phyloP scores from a whole-genome alignment of 2,113 vertebrate species.

The Tachysurus vachellii region DNA sequence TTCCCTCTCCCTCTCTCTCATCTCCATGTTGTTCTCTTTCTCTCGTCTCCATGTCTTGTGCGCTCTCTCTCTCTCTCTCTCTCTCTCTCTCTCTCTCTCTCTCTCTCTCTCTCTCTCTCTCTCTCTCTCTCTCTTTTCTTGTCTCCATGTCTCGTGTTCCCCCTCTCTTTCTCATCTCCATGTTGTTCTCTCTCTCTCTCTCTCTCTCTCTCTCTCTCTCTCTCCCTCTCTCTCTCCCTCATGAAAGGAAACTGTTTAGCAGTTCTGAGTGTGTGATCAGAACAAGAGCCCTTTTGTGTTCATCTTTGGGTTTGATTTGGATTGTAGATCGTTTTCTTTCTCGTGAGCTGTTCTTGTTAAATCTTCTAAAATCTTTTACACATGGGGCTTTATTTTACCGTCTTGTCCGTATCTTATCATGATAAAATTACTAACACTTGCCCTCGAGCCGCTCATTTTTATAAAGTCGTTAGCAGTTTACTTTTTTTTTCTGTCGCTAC shows the following conservation, averaged over 20 bases:
- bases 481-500: neutral
- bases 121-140: neutral
- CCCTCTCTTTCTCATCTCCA: neutral
- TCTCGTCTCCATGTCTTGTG: neutral
- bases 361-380: neutral
- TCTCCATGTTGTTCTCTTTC: neutral
- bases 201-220: neutral
- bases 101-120: neutral
- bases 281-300: neutral
- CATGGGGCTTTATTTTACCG: neutral
- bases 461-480: neutral
- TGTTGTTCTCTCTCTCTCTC: neutral
- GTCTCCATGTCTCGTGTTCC: neutral
- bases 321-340: neutral
- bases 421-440: neutral
- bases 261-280: neutral
- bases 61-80: neutral
- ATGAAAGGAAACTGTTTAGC: neutral
- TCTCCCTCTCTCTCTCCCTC: neutral
- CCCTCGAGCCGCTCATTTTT: neutral
- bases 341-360: neutral
- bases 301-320: neutral
- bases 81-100: neutral
- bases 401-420: neutral
- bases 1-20: neutral